Evolutionary conservation across 2,888 invertebrate genomes (phyloP), one percentile per base, ranked within the genome.

Genomic region (Drosophila differens): DNA sequence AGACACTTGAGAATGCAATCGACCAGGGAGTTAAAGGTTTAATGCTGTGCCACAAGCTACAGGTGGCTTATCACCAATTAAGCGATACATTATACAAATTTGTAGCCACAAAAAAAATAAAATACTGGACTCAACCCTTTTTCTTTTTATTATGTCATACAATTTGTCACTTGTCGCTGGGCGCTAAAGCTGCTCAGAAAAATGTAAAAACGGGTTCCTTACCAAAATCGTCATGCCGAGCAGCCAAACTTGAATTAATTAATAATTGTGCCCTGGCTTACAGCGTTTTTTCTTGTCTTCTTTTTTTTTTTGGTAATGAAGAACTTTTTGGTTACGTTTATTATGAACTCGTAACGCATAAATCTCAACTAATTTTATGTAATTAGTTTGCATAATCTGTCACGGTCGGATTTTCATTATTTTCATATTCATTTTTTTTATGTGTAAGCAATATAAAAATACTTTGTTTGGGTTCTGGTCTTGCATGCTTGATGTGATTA

Each of bases 31-130:
- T 33, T 1, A 33, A 25, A 30, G 41, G 61, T 54, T 47, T 51
- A 63, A 44, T 44, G 59, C 37, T 63, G 49, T 64, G 74, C 71
- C 66, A 75, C 82, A 66, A 85, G 81, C 91, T 91, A 87, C 91
- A 92, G 92, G 92, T 91, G 91, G 91, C 91, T 92, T 92, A 92
- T 92, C 92, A 91, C 91, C 92, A 92, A 92, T 92, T 92, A 92
- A 92, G 90, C 90, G 79, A 87, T 89, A 92, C 92, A 92, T 90
- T 86, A 89, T 83, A 85, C 83, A 91, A 92, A 92, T 92, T 92
- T 92, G 92, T 92, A 89, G 86, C 82, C 79, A 79, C 74, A 30
- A 62, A 65, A 66, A 61, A 59, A 58, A 30, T 7, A 57, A 39
- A 41, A 33, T 25, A 53, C 62, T 25, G 37, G 61, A 54, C 44